These are phyloP conservation scores for Hylaeus volcanicus DNA, from an alignment of 1,140 invertebrate genomes.

Conservation along the genomic window DNA sequence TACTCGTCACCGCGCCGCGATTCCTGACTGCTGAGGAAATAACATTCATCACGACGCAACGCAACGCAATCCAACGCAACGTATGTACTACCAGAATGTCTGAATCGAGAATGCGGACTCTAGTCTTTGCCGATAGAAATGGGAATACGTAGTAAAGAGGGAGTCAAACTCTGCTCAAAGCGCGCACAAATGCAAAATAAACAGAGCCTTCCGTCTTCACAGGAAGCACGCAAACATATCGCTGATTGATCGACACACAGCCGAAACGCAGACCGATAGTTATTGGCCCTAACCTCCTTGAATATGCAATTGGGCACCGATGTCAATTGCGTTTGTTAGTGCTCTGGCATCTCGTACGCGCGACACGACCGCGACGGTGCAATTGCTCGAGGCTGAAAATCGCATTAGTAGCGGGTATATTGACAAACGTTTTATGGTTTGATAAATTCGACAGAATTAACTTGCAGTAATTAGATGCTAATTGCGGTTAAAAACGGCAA, in stretches of 20 bases:
- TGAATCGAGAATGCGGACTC: constrained; percentile 1
- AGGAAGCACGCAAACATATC: constrained; percentile 57
- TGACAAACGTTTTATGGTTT: too few relatives aligned
- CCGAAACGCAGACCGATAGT: neutral
- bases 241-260: constrained; percentile 57
- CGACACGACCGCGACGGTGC: neutral
- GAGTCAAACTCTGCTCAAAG: constrained; percentile 53
- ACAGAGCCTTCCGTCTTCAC: constrained; percentile 56
- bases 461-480: too few relatives aligned
- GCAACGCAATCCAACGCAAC: too few relatives aligned
- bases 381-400: constrained; percentile 39
- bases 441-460: too few relatives aligned
- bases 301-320: constrained; percentile 19
- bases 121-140: constrained; percentile 57
- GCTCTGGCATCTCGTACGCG: neutral
- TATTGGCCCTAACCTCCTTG: neutral
- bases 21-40: constrained; percentile 41
- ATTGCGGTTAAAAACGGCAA: too few relatives aligned
- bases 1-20: constrained; percentile 39
- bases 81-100: neutral
- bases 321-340: constrained; percentile 30
- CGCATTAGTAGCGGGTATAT: neutral
- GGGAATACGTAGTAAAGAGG: constrained; percentile 62
- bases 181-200: constrained; percentile 60
- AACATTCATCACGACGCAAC: constrained; percentile 2